Percentiles rank a stretch among this genome's conserved stretches.
Evolutionary conservation across 2,797 vertebrate species (phyloP).

Genomic region (Mallotus villosus): DNA sequence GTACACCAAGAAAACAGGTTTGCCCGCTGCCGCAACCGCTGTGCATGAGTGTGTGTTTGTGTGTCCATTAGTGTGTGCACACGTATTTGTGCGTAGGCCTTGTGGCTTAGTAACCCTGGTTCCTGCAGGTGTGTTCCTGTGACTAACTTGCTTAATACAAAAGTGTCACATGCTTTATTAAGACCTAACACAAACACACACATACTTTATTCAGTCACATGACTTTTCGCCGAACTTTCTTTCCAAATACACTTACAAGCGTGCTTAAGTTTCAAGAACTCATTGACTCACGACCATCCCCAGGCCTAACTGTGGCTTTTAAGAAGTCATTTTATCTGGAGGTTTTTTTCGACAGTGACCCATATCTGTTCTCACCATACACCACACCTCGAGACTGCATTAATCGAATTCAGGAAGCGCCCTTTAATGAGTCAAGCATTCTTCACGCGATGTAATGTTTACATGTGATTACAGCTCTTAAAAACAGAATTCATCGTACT

Average conservation of each 20-base stretch:
- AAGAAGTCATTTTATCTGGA: not conserved
- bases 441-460: too few relatives aligned
- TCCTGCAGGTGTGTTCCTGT: slow-evolving; percentile 43
- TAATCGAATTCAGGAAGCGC: slow-evolving; percentile 7
- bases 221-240: not conserved
- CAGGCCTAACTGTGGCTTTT: slow-evolving; percentile 42
- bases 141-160: slow-evolving; percentile 35
- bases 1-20: slow-evolving; percentile 68
- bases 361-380: too few relatives aligned
- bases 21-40: slow-evolving; percentile 36
- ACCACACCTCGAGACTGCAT: slow-evolving; percentile 48
- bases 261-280: slow-evolving; percentile 9
- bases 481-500: too few relatives aligned
- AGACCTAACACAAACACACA: slow-evolving; percentile 15
- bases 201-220: not conserved
- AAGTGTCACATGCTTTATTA: slow-evolving; percentile 2
- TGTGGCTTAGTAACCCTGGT: slow-evolving; percentile 23
- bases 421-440: slow-evolving; percentile 32
- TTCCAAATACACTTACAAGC: not conserved
- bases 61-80: slow-evolving; percentile 20
- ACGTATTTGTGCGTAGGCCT: slow-evolving; percentile 11
- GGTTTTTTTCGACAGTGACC: too few relatives aligned
- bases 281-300: not conserved
- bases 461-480: too few relatives aligned
- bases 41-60: slow-evolving; percentile 16